Evolutionary conservation across 2,888 invertebrate species (phyloP).

Genomic region (Meghimatium bilineatum): DNA sequence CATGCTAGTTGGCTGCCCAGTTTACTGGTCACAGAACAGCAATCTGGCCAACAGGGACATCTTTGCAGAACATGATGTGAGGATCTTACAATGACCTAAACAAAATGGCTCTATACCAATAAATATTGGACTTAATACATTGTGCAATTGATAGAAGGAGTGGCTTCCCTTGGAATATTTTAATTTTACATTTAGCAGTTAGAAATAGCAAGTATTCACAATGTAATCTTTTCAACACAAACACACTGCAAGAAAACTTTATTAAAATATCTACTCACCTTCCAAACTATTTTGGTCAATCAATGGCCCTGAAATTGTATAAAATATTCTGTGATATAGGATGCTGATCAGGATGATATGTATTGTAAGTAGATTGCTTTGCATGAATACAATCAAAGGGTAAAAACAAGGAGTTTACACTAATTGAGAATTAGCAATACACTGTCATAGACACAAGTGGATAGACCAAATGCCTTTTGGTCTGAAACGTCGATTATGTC

Average conservation of each 20-base stretch:
- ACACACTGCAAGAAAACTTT: not conserved
- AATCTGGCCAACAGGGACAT: too few relatives aligned
- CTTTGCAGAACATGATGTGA: too few relatives aligned
- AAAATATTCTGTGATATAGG: conserved; percentile 16
- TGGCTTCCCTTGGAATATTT: not conserved
- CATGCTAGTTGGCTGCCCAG: too few relatives aligned
- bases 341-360: not conserved
- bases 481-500: too few relatives aligned
- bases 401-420: not conserved
- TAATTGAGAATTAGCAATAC: too few relatives aligned
- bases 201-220: not conserved
- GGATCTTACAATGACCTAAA: not conserved
- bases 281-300: conserved; percentile 68
- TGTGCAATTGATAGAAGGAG: too few relatives aligned
- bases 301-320: conserved; percentile 69
- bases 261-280: conserved; percentile 19
- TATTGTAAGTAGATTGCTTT: not conserved
- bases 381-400: not conserved
- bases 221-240: not conserved
- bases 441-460: too few relatives aligned
- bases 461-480: too few relatives aligned
- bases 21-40: too few relatives aligned
- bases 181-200: not conserved
- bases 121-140: too few relatives aligned
- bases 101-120: not conserved